Evolutionary conservation across 2,797 vertebrate species (phyloP).

Genomic region (Ispidina lecontei): DNA sequence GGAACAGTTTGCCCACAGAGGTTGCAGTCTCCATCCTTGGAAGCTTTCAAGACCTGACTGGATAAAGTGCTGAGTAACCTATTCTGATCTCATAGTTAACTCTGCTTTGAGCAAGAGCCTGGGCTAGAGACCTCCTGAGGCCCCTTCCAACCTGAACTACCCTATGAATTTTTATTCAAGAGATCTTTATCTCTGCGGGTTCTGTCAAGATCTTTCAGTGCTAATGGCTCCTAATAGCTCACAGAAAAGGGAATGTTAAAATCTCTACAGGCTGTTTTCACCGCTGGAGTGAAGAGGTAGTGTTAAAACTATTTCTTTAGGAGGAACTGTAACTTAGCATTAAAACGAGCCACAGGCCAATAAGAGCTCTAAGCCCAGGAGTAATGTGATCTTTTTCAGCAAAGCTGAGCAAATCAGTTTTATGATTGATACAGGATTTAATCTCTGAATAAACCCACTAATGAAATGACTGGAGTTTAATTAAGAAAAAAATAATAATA

Average conservation of each 20-base stretch:
- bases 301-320: conserved; percentile 3
- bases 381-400: background rate
- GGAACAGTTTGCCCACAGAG: background rate
- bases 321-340: background rate
- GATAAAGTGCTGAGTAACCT: background rate
- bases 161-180: background rate
- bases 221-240: conserved; percentile 8
- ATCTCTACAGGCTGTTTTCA: background rate
- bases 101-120: background rate
- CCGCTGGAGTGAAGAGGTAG: background rate
- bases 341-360: conserved; percentile 4
- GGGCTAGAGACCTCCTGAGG: background rate
- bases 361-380: background rate
- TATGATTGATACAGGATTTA: background rate
- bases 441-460: background rate
- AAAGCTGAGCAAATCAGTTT: conserved; percentile 15
- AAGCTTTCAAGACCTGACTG: background rate
- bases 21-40: background rate
- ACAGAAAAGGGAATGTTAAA: conserved; percentile 20
- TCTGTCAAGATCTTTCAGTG: conserved; percentile 14
- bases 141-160: background rate
- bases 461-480: background rate
- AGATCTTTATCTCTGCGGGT: background rate
- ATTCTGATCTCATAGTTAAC: background rate
- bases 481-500: background rate